phyloP scores from a whole-genome alignment of 2,888 invertebrate species.

The Cephus runcator region DNA sequence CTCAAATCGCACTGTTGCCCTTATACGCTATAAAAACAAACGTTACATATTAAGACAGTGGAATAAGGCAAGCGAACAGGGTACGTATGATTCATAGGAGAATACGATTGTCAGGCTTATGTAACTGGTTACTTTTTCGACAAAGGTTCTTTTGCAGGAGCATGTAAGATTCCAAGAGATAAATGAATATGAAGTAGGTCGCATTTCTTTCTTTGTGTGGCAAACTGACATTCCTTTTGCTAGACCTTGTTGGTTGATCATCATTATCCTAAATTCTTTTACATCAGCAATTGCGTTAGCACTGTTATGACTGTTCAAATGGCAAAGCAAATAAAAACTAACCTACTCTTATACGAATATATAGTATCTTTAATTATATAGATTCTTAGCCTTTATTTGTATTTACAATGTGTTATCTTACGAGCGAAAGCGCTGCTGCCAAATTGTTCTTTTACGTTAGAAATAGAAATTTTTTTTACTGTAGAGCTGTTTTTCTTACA shows the following conservation, averaged over 20 bases:
- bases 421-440: not conserved
- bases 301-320: not conserved
- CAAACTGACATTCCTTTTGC: not conserved
- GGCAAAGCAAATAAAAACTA: not conserved
- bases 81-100: not conserved
- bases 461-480: not conserved
- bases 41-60: not conserved
- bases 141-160: not conserved
- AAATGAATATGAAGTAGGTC: not conserved
- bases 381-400: not conserved
- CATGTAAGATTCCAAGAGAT: not conserved
- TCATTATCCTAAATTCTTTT: not conserved
- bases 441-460: not conserved
- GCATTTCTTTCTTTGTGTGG: not conserved
- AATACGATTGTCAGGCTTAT: not conserved
- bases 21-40: conserved; percentile 13
- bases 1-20: conserved; percentile 23
- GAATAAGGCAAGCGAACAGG: not conserved
- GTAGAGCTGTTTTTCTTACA: not conserved
- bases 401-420: not conserved
- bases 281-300: not conserved
- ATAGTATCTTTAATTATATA: not conserved
- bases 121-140: not conserved
- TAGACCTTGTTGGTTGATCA: not conserved
- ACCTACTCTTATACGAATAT: not conserved